phyloP scores from a whole-genome alignment of 1,140 invertebrate species.

The Planococcus citri region DNA sequence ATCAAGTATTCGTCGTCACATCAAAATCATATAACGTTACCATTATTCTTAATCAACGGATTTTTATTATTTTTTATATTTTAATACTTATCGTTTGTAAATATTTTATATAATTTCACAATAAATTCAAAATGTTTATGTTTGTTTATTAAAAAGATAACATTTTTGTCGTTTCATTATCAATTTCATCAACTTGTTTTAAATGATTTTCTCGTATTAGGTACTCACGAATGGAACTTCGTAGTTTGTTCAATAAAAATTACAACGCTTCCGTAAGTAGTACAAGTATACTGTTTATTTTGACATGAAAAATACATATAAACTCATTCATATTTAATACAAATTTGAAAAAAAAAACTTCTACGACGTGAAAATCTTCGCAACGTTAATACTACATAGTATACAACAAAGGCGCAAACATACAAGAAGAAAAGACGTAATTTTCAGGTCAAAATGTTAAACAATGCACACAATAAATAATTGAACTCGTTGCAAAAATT shows the following conservation, averaged over 20 bases:
- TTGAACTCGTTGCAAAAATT: not conserved
- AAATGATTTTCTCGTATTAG: no score
- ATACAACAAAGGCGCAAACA: not conserved
- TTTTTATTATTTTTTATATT: constrained; percentile 13
- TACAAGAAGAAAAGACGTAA: not conserved
- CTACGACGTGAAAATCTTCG: not conserved
- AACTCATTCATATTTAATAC: not conserved
- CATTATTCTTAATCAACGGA: constrained; percentile 14
- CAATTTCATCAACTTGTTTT: no score
- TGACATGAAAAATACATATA: constrained; percentile 3
- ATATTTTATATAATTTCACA: not conserved
- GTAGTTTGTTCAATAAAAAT: no score
- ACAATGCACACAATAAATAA: not conserved
- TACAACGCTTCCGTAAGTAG: not conserved
- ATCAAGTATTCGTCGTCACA: not conserved
- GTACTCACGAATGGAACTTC: no score
- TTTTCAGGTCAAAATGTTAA: not conserved
- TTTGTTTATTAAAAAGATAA: no score
- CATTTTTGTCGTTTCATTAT: no score
- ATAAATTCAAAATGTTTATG: no score
- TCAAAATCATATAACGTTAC: constrained; percentile 10
- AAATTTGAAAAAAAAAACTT: not conserved
- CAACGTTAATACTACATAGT: not conserved
- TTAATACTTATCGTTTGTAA: not conserved
- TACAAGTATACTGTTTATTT: not conserved